Conservation (phyloP, 2,797 vertebrate species). For the Falco naumanni region DNA sequence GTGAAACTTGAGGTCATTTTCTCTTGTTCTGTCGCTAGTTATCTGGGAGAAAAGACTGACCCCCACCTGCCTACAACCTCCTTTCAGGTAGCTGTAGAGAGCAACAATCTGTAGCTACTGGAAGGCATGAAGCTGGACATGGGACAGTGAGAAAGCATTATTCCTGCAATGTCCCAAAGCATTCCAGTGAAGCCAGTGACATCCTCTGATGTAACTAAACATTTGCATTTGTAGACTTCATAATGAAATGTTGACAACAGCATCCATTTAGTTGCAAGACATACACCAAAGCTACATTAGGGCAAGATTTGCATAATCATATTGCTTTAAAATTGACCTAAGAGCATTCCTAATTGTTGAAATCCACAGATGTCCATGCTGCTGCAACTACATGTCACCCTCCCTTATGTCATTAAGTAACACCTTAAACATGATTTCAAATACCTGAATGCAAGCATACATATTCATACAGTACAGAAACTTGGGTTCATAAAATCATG, state of each 20-base stretch:
- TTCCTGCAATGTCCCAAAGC: neutral
- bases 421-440: neutral
- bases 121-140: neutral
- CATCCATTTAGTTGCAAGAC: neutral
- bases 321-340: slow-evolving; percentile 62
- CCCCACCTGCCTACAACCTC: too few species aligned
- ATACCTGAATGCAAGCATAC: slow-evolving; percentile 30
- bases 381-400: slow-evolving; percentile 9
- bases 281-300: slow-evolving; percentile 1
- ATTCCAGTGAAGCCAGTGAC: neutral
- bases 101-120: accelerated
- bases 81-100: too few species aligned
- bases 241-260: slow-evolving; percentile 41
- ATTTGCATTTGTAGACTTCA: neutral
- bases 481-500: neutral
- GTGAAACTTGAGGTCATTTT: too few species aligned
- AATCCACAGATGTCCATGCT: slow-evolving; percentile 34
- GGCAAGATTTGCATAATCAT: slow-evolving; percentile 62
- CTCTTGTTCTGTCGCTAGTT: too few species aligned
- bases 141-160: neutral
- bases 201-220: neutral
- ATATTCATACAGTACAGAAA: neutral
- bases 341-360: slow-evolving; percentile 14
- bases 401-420: neutral
- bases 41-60: too few species aligned